Base-by-base conservation (phyloP, 2,113 vertebrate genomes). In the Tonatia bakeri region DNA sequence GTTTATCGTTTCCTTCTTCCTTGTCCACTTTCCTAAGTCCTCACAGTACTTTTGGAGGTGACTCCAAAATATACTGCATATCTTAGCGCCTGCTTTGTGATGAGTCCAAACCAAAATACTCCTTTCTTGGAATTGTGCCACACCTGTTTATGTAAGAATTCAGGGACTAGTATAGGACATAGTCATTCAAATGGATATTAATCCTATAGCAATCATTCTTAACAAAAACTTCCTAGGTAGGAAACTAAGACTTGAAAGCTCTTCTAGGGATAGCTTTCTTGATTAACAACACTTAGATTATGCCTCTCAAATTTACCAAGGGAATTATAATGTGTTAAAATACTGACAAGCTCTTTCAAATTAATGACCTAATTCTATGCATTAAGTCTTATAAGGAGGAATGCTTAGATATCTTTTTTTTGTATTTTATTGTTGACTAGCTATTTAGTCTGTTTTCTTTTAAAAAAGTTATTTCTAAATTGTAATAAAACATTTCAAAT, bases 391-490 rank as follows among this genome's bases (percentile, higher is more conserved):
- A 54, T 89, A 20, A 17, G 45, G 16, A 90, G 28, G 16, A 94
- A 80, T 89, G 5, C 4, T 77, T 88, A 9, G 1, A 36, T 91
- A 85, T 94, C 20, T 24, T 24, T 31, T 83, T 95, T 64, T 8
- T 65, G 43, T 12, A 75, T 88, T 79, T 88, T 61, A 56, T 36
- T 80, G 11, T 73, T 96, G 56, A 47, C 5, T 91, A n/a, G 26
- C 16, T 90, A 43, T 80, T 64, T 52, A 87, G 69, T 90, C 76
- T 75, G 70, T 93, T 96, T 95, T 96, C 31, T 69, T 77, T 13
- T 86, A 36, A 81, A 90, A 94, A 28, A 5, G 19, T 83, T 1
- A 69, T 45, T 96, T 83, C 28, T 67, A 67, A 5, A 14, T 33
- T 89, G 3, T 76, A 82, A 59, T 33, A 93, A 73, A 91, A 47